Evolutionary conservation across 2,113 vertebrate species (phyloP).

Genomic region (Apistogramma diplotaenia): DNA sequence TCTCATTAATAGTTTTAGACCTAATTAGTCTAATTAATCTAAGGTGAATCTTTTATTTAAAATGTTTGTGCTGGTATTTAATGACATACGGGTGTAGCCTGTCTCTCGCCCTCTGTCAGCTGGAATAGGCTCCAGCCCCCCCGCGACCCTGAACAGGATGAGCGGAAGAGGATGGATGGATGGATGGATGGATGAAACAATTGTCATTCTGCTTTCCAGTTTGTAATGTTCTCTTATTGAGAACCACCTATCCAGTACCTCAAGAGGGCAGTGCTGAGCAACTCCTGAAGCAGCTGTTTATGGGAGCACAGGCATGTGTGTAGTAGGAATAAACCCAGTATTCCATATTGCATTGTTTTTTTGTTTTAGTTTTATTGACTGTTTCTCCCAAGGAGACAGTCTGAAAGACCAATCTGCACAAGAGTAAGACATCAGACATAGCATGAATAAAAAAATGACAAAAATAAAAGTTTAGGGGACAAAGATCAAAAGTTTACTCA

Average conservation of each 20-base stretch:
- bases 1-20: no score
- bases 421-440: no score
- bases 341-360: background rate
- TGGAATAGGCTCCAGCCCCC: no score
- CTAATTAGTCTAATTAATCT: background rate
- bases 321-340: background rate
- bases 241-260: background rate
- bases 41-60: background rate
- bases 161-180: no score
- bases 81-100: no score
- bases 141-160: no score
- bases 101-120: no score
- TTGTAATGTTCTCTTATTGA: background rate
- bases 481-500: no score
- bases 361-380: background rate
- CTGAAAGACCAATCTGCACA: background rate
- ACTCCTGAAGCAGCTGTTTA: background rate
- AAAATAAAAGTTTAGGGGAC: background rate
- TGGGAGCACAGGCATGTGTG: background rate
- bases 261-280: conserved; percentile 25
- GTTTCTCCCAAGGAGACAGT: no score
- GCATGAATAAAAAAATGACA: no score
- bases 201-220: background rate
- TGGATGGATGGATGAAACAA: no score
- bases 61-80: background rate